phyloP scores from a whole-genome alignment of 2,113 vertebrate genomes.

The Mirza zaza region DNA sequence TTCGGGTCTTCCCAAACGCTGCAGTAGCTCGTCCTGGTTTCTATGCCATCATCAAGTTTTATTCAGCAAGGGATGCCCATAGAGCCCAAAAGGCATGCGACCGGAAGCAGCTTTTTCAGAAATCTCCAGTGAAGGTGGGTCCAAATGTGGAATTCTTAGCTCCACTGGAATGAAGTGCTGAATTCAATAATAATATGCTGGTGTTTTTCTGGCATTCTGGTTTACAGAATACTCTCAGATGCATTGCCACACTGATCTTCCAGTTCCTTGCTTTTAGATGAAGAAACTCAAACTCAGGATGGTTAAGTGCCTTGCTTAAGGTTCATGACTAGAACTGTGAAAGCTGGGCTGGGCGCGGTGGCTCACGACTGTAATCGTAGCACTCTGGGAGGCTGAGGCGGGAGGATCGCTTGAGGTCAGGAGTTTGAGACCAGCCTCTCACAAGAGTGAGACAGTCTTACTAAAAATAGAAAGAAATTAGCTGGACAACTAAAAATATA shows the following conservation, averaged over 20 bases:
- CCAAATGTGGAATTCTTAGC: not conserved
- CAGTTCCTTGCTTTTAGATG: not conserved
- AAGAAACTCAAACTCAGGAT: too few species aligned
- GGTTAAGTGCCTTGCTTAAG: not conserved
- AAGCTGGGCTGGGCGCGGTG: not conserved
- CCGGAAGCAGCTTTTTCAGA: constrained; percentile 83
- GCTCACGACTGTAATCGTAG: too few species aligned
- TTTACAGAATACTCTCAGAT: not conserved
- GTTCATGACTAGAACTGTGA: not conserved
- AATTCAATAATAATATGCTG: not conserved
- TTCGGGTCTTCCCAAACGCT: constrained; percentile 83
- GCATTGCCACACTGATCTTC: not conserved
- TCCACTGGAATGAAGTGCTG: not conserved
- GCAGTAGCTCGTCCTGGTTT: constrained; percentile 80
- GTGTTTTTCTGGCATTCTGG: not conserved
- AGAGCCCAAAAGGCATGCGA: constrained; percentile 83
- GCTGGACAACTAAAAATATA: too few species aligned
- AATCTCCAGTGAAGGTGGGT: constrained; percentile 85
- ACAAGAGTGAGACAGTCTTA: too few species aligned
- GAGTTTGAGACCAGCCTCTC: too few species aligned
- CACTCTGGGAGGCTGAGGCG: too few species aligned
- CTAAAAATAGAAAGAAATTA: too few species aligned
- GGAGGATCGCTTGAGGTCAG: too few species aligned
- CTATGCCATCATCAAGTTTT: constrained; percentile 88
- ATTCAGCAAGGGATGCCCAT: constrained; percentile 83